Base-by-base conservation (phyloP, 2,797 vertebrate genomes). In the Fundulus diaphanus region DNA sequence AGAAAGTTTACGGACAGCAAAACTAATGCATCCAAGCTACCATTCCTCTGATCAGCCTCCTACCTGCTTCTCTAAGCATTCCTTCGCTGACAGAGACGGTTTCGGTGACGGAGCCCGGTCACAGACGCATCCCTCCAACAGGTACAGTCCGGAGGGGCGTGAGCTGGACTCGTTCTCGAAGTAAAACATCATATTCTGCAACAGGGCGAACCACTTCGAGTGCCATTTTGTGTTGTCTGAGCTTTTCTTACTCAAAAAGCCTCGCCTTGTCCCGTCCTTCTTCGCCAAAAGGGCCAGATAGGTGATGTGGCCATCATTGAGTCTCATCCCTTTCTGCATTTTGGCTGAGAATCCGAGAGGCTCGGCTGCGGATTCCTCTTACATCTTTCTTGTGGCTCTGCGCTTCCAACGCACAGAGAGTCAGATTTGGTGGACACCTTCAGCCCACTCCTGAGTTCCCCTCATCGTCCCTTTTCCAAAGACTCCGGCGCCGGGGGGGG, bases 101-200 rank as follows among this genome's bases (percentile, higher is more conserved):
- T 98, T 98, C 33, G 97, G 97, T 16, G 97, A 97, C 81, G 97
- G 96, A 35, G 96, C 96, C 77, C 97, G 93, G 93, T 97, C 97
- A 90, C 98, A 99, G 59, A 94, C 94, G 85, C 97, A 97, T 73
- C 97, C 97, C 90, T 98, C 98, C 93, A 98, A 96, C 94, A 99
- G 96, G 96, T 98, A 99, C 81, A 99, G 96, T 89, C 97, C 98
- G 37, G 97, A 96, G 90, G 97, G 97, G 90, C 97, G 95, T 44
- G 97, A 96, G 94, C 97, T 98, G 84, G 97, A 96, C 93, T 99
- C 98, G 92, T 91, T 98, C 87, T 99, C 98, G 94, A 98, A 99
- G 96, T 98, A 99, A 95, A 99, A 99, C 79, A 99, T 94, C 96
- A 99, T 96, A 87, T 99, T 99, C 91, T 99, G 97, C 92, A 99